phyloP scores from a whole-genome alignment of 2,113 vertebrate genomes.

The Carassius gibelio region DNA sequence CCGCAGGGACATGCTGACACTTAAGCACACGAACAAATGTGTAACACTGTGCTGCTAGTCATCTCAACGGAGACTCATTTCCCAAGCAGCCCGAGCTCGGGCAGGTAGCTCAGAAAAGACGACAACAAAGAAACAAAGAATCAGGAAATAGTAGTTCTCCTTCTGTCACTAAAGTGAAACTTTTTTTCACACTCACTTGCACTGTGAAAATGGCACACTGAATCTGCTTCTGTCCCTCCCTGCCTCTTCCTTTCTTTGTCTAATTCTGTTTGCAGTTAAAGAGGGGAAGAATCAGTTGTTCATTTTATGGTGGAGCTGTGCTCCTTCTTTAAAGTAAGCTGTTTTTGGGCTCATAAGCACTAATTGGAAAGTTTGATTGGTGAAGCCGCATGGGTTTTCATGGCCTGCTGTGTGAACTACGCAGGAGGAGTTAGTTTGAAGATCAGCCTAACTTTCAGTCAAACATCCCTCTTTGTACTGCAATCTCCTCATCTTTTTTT shows the following conservation, averaged over 20 bases:
- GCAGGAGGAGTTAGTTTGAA: conserved; percentile 38
- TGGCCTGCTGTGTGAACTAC: conserved; percentile 48
- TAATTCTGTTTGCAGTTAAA: conserved; percentile 18
- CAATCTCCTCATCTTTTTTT: not conserved
- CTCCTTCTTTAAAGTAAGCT: conserved; percentile 51
- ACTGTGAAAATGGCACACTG: conserved; percentile 8
- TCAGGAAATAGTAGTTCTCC: conserved; percentile 30
- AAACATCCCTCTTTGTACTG: not conserved
- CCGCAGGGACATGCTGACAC: conserved; percentile 41
- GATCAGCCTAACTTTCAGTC: conserved; percentile 32
- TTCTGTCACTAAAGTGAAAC: conserved; percentile 39
- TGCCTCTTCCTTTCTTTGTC: conserved; percentile 5
- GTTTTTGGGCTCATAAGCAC: conserved; percentile 49
- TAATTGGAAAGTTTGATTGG: conserved; percentile 61
- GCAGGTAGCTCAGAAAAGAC: conserved; percentile 28
- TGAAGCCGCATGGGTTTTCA: conserved; percentile 48
- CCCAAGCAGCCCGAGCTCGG: conserved; percentile 11
- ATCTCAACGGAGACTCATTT: conserved; percentile 44
- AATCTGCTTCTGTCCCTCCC: not conserved
- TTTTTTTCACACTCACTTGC: conserved; percentile 40
- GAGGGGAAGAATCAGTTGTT: conserved; percentile 12
- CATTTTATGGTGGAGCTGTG: conserved; percentile 30
- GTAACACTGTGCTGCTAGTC: conserved; percentile 42
- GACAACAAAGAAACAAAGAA: conserved; percentile 1
- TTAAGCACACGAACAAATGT: conserved; percentile 5